phyloP scores from a whole-genome alignment of 2,888 invertebrate genomes.

The Tuberolachnus salignus region DNA sequence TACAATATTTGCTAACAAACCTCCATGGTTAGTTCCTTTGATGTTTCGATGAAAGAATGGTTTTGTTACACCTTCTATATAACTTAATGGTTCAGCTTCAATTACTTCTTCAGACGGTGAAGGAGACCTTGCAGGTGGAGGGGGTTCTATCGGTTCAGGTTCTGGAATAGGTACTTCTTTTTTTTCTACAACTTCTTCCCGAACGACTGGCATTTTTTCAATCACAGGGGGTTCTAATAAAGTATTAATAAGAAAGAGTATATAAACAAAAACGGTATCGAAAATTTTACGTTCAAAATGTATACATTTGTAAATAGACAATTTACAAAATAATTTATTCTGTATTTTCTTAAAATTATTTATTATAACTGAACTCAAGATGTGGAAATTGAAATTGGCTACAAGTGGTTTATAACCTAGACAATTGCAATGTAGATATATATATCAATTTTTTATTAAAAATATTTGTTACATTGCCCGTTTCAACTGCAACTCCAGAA shows the following conservation, averaged over 20 bases:
- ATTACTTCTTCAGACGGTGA: conserved; percentile 50
- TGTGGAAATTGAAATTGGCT: no score
- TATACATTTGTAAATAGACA: no score
- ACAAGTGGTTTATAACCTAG: no score
- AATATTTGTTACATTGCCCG: no score
- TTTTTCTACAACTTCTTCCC: conserved; percentile 17
- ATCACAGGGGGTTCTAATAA: conserved; percentile 12
- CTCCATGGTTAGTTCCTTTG: conserved; percentile 69
- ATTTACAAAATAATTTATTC: no score
- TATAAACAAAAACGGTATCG: background rate
- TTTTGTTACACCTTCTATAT: conserved; percentile 56
- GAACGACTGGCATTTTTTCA: conserved; percentile 29
- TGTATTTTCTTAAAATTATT: no score
- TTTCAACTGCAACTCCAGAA: no score
- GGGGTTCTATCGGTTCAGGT: conserved; percentile 18
- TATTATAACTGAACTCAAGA: no score
- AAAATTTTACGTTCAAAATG: no score
- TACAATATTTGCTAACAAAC: conserved; percentile 68
- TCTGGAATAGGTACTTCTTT: conserved; percentile 32
- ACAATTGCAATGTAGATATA: no score
- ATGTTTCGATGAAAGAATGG: conserved; percentile 57
- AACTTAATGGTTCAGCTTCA: conserved; percentile 57
- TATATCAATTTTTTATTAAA: no score
- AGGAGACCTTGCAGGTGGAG: conserved; percentile 55
- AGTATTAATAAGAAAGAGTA: background rate